A percentile compares a stretch with the other conserved stretches of the same genome.
These are phyloP conservation scores for Oncorhynchus clarkii DNA, from an alignment of 2,113 vertebrate species.

Conservation along the genomic window DNA sequence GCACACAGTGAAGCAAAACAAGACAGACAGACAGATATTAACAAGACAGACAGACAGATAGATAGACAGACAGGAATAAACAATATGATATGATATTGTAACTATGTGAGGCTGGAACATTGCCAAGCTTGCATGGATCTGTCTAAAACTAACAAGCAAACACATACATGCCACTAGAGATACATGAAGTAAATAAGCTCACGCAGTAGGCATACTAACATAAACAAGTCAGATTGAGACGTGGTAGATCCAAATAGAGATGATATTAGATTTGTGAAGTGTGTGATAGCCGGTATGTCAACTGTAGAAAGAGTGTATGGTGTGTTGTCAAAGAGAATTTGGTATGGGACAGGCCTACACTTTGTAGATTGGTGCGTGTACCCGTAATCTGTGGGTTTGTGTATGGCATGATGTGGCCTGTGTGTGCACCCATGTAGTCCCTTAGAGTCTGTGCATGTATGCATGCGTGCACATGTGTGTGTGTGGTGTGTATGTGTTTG, in stretches of 20 bases:
- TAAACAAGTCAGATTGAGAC: constrained; percentile 28
- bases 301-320: neutral
- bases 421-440: neutral
- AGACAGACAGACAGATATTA: neutral
- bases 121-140: no score
- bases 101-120: no score
- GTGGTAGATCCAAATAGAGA: constrained; percentile 40
- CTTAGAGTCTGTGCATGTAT: neutral
- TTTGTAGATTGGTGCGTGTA: no score
- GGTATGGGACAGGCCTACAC: no score
- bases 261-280: constrained; percentile 25
- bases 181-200: constrained; percentile 7
- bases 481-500: neutral
- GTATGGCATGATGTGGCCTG: neutral
- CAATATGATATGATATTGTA: no score
- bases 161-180: constrained; percentile 47
- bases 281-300: neutral
- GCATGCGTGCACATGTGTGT: constrained; percentile 12
- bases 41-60: no score
- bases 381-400: neutral
- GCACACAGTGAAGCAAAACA: constrained; percentile 1
- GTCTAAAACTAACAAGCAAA: constrained; percentile 15
- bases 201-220: constrained; percentile 16
- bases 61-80: no score
- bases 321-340: no score